These are phyloP conservation scores for Drosophila paracracens DNA, from an alignment of 2,888 invertebrate species.

Conservation along the genomic window DNA sequence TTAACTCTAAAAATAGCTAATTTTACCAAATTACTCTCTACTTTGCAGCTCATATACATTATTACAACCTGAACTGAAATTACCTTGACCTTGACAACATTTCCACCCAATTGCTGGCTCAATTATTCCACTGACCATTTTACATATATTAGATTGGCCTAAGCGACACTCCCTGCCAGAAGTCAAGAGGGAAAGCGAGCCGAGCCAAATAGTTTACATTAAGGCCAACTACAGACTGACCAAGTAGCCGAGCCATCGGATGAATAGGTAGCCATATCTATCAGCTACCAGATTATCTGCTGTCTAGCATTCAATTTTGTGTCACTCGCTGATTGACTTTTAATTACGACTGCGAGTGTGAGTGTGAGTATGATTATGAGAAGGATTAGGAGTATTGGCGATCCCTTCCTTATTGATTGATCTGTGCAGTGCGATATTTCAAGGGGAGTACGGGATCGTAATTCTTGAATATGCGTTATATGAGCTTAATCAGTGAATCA, in stretches of 20 bases:
- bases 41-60: neutral
- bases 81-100: neutral
- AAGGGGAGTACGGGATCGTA: slow-evolving; percentile 9
- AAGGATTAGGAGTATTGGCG: too few relatives aligned
- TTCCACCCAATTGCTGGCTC: neutral
- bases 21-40: neutral
- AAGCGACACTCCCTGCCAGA: neutral
- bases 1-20: neutral
- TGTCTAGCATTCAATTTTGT: slow-evolving; percentile 46
- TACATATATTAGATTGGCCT: neutral
- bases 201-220: neutral
- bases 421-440: slow-evolving; percentile 36
- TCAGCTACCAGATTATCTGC: slow-evolving; percentile 12
- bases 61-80: neutral
- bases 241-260: slow-evolving; percentile 24
- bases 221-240: neutral
- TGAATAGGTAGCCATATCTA: slow-evolving; percentile 13
- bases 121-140: neutral
- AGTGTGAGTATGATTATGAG: neutral
- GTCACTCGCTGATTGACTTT: slow-evolving; percentile 74
- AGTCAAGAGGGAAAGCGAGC: neutral
- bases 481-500: neutral
- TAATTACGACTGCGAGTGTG: slow-evolving; percentile 56
- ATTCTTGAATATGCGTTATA: slow-evolving; percentile 15
- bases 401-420: slow-evolving; percentile 54